These are phyloP conservation scores for Eubasilissa splendida DNA, from an alignment of 2,888 invertebrate genomes.

Conservation along the genomic window DNA sequence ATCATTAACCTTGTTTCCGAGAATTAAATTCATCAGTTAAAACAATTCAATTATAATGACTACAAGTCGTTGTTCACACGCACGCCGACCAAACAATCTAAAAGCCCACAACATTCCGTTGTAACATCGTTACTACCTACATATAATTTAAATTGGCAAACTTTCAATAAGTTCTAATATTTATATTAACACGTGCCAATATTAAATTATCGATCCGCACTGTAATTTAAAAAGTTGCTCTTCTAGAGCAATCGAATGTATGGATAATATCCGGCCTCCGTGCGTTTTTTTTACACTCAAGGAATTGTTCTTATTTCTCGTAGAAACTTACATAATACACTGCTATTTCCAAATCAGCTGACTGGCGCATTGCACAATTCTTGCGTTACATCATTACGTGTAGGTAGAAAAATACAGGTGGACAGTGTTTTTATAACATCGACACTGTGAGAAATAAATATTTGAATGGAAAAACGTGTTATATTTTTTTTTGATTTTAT, in stretches of 20 bases:
- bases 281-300: neutral
- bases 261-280: conserved; percentile 1
- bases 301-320: conserved; percentile 17
- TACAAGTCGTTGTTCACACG: too few species aligned
- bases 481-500: neutral
- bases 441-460: conserved; percentile 18
- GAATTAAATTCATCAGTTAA: too few species aligned
- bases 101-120: too few species aligned
- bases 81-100: too few species aligned
- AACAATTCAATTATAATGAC: too few species aligned
- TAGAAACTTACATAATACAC: conserved; percentile 10
- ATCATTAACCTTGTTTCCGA: too few species aligned
- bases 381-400: conserved; percentile 17
- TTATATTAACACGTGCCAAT: too few species aligned
- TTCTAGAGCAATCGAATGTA: neutral
- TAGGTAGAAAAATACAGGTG: neutral
- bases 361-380: conserved; percentile 14
- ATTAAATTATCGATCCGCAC: too few species aligned
- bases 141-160: too few species aligned
- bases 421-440: conserved; percentile 2
- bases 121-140: too few species aligned
- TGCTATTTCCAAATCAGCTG: conserved; percentile 5
- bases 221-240: too few species aligned
- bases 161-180: too few species aligned
- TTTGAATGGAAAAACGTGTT: conserved; percentile 18